Base-by-base conservation (phyloP, 2,113 vertebrate species). In the Sinocyclocheilus maitianheensis region DNA sequence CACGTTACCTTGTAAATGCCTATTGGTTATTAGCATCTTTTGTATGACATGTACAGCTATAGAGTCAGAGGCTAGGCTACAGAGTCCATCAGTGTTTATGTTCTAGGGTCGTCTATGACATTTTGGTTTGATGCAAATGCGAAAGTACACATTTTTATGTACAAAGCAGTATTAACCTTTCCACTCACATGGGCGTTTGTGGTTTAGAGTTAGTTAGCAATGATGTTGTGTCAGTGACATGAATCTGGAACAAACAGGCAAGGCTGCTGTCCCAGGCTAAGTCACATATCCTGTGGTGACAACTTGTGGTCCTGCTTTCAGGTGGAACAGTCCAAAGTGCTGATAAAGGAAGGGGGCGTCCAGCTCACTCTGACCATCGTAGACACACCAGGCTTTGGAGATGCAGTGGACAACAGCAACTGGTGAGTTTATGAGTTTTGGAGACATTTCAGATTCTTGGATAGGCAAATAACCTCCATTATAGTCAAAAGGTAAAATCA, bases 341-440 rank as follows among this genome's bases (percentile, higher is more conserved):
- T 95, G 88, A 91, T 96, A 34, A 96, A 95, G 85, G 95, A 96
- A 80, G 95, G 95, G 0, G 95, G 95, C 0, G 95, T 96, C 80
- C 95, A 96, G 87, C 93, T 96, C 84, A 95, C 95, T 0, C 94
- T 96, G 79, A 96, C 95, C 58, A 96, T 96, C 9, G 95, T 96
- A 1, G 95, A 96, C 80, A 96, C 95, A 1, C 95, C 95, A 4
- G 95, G 95, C 14, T 96, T 96, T 72, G 95, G 95, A 34, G 95
- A 96, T 40, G 95, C 95, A 0, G 95, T 96, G 79, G 94, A 96
- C 89, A 96, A 96, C 91, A 96, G 95, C 87, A 95, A 95, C 90
- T 96, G 95, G 95, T 96, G 83, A 91, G 92, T 81, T 67, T 24
- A 75, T 5, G 51, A 16, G n/a, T 75, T 48, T 26, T 12, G 12